These are phyloP conservation scores for Lepisosteus osseus DNA, from an alignment of 2,113 vertebrate genomes.

Conservation along the genomic window DNA sequence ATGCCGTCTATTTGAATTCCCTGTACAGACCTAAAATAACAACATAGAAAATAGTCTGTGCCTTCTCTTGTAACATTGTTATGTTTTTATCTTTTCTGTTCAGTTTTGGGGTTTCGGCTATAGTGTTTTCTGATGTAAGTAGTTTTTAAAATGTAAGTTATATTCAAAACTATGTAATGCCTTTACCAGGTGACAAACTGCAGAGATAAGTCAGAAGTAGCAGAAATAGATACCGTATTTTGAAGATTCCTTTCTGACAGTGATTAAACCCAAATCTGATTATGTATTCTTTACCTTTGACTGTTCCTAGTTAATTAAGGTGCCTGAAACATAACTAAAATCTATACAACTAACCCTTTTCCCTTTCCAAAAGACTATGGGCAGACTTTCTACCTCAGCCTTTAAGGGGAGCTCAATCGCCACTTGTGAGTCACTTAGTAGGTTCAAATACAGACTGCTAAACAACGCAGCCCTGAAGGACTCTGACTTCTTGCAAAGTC, in stretches of 20 bases:
- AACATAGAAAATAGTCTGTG: too few relatives aligned
- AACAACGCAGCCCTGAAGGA: too few relatives aligned
- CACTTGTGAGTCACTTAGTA: too few relatives aligned
- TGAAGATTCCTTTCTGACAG: conserved; percentile 23
- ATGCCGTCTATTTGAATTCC: too few relatives aligned
- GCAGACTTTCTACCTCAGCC: background rate
- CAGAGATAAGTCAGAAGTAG: background rate
- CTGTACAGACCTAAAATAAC: too few relatives aligned
- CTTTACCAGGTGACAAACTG: conserved; percentile 19
- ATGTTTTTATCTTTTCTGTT: too few relatives aligned
- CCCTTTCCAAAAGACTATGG: background rate
- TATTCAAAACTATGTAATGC: conserved; percentile 31
- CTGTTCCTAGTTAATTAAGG: background rate
- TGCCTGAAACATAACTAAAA: background rate
- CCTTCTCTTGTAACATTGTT: too few relatives aligned
- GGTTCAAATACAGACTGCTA: too few relatives aligned
- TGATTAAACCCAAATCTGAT: conserved; percentile 32
- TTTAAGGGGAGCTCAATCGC: background rate
- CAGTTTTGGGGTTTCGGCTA: background rate
- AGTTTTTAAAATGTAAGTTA: conserved; percentile 30
- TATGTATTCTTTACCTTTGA: background rate
- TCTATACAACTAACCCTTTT: background rate
- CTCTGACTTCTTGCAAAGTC: too few relatives aligned
- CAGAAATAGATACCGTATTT: conserved; percentile 3
- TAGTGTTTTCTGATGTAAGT: conserved; percentile 3